A percentile compares a stretch with the other conserved stretches of the same genome.
These are phyloP conservation scores for Atta cephalotes DNA, from an alignment of 1,140 invertebrate genomes.

Conservation along the genomic window DNA sequence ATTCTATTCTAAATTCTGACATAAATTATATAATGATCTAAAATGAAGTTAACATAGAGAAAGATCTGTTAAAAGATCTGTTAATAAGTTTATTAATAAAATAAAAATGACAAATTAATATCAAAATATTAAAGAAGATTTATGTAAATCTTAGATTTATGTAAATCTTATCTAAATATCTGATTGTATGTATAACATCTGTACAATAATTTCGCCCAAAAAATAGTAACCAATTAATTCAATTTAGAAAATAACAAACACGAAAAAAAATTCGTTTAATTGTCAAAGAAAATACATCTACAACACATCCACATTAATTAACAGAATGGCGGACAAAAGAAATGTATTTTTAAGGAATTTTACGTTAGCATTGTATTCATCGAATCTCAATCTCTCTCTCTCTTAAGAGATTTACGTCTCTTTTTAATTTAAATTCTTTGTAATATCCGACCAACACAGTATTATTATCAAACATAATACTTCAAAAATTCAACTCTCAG, in stretches of 20 bases:
- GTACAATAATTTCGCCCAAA: background rate
- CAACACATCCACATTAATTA: background rate
- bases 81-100: background rate
- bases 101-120: background rate
- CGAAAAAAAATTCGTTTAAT: background rate
- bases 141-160: background rate
- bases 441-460: background rate
- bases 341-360: background rate
- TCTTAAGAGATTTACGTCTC: conserved; percentile 14
- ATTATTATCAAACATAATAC: conserved; percentile 8
- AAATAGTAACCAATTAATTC: background rate
- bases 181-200: background rate
- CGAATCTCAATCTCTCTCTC: background rate
- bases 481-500: conserved; percentile 30
- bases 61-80: background rate
- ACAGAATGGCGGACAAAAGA: background rate
- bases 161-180: background rate
- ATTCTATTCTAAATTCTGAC: background rate
- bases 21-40: background rate
- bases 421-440: background rate
- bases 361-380: background rate
- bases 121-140: conserved; percentile 6
- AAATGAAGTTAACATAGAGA: background rate
- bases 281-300: background rate
- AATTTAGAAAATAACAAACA: background rate